Conservation (phyloP, 30 jellyfish, hydroid and myxozoan genomes). For the Euphysa ruthae region DNA sequence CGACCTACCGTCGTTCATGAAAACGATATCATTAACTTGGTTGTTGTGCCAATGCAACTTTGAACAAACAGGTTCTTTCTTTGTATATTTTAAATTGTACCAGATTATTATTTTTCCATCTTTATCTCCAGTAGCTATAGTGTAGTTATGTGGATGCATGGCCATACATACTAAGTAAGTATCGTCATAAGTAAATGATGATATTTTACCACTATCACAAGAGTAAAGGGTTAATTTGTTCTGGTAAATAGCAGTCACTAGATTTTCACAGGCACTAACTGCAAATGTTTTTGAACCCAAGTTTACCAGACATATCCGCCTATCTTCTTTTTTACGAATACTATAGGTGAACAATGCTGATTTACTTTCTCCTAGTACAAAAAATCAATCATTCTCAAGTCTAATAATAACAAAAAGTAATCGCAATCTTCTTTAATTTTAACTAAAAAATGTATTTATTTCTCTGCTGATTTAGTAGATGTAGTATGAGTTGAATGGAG, state of each 20-base stretch:
- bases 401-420: too few species aligned
- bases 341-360: too few species aligned
- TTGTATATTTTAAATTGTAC: conserved; percentile 10
- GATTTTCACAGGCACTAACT: conserved; percentile 1
- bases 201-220: not conserved
- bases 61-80: conserved; percentile 28
- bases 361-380: too few species aligned
- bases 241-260: conserved; percentile 5
- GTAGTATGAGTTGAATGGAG: too few species aligned
- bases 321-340: too few species aligned
- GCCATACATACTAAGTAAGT: conserved; percentile 45
- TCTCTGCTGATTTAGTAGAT: too few species aligned
- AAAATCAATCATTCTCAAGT: too few species aligned
- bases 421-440: too few species aligned
- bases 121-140: conserved; percentile 72
- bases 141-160: conserved; percentile 47
- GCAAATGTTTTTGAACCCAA: conserved; percentile 2
- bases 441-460: too few species aligned
- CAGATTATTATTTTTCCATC: conserved; percentile 60
- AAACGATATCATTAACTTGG: conserved; percentile 44
- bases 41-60: conserved; percentile 88
- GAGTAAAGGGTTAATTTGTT: not conserved
- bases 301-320: not conserved
- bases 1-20: conserved; percentile 74
- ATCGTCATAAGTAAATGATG: conserved; percentile 25